Conservation (phyloP, 2,113 vertebrate genomes). For the Conger conger region DNA sequence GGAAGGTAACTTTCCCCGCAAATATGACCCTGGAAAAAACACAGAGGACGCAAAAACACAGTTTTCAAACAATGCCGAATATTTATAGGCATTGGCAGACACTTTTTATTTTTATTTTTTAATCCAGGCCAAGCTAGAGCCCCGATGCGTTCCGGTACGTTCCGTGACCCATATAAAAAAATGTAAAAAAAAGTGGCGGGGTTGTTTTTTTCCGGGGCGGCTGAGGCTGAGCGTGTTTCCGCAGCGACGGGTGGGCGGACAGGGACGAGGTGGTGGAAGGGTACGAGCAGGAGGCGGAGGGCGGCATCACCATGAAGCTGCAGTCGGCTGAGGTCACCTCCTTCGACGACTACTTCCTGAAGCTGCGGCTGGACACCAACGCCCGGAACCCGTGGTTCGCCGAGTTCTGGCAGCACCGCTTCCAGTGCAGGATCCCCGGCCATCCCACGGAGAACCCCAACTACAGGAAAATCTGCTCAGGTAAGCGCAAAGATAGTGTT, state of each 20-base stretch:
- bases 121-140: neutral
- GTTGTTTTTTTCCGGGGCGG: neutral
- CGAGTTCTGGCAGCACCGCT: conserved; percentile 98
- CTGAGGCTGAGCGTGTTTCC: neutral
- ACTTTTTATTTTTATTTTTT: no score
- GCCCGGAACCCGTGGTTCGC: conserved; percentile 94
- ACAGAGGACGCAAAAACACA: no score
- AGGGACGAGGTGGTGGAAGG: conserved; percentile 97
- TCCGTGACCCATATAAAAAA: neutral
- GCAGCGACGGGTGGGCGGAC: conserved; percentile 96
- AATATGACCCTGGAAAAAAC: neutral
- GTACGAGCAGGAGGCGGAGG: conserved; percentile 91
- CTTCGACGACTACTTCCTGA: conserved; percentile 94
- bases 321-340: conserved; percentile 88
- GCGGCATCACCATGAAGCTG: conserved; percentile 97
- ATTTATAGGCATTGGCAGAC: neutral
- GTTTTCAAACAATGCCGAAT: neutral
- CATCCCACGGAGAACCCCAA: conserved; percentile 87
- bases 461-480: conserved; percentile 90
- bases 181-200: no score
- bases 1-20: neutral
- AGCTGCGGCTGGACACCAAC: conserved; percentile 87
- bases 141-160: neutral
- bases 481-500: conserved; percentile 63
- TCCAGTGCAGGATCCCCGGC: conserved; percentile 90